Conservation (phyloP, 1,140 invertebrate genomes). For the Panagrolaimus sp. region DNA sequence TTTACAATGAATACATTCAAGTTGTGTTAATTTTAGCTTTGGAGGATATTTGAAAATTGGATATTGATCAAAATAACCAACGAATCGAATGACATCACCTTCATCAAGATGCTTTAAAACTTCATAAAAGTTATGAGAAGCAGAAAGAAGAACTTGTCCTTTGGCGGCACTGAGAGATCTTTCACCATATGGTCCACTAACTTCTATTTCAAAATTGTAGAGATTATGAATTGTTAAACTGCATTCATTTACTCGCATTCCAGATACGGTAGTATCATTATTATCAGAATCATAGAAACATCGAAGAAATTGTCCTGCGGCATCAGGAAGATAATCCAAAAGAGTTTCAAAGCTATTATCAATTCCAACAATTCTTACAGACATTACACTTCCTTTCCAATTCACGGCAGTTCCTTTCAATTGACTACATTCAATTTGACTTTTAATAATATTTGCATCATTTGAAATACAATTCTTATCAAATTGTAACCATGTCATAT, state of each 20-base stretch:
- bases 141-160: conserved; percentile 49
- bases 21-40: conserved; percentile 45
- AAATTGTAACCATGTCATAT: conserved; percentile 53
- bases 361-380: conserved; percentile 45
- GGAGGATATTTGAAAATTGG: conserved; percentile 52
- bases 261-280: conserved; percentile 20
- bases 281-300: conserved; percentile 53
- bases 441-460: conserved; percentile 38
- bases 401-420: conserved; percentile 52
- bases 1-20: conserved; percentile 52
- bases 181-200: conserved; percentile 53
- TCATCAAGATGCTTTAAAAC: conserved; percentile 47
- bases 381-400: conserved; percentile 51
- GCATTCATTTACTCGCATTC: conserved; percentile 46
- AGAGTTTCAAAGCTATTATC: conserved; percentile 54
- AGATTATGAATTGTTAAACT: conserved; percentile 49
- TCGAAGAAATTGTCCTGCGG: conserved; percentile 41
- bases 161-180: conserved; percentile 42
- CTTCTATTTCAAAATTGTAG: conserved; percentile 53
- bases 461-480: conserved; percentile 38
- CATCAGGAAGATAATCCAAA: conserved; percentile 50
- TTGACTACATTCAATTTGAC: conserved; percentile 47
- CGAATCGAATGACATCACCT: conserved; percentile 52
- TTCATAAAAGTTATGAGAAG: conserved; percentile 45
- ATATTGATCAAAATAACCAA: conserved; percentile 53